Percentiles rank a stretch among this genome's conserved stretches.
phyloP scores from a whole-genome alignment of 2,113 vertebrate species.

The Mobula hypostoma region DNA sequence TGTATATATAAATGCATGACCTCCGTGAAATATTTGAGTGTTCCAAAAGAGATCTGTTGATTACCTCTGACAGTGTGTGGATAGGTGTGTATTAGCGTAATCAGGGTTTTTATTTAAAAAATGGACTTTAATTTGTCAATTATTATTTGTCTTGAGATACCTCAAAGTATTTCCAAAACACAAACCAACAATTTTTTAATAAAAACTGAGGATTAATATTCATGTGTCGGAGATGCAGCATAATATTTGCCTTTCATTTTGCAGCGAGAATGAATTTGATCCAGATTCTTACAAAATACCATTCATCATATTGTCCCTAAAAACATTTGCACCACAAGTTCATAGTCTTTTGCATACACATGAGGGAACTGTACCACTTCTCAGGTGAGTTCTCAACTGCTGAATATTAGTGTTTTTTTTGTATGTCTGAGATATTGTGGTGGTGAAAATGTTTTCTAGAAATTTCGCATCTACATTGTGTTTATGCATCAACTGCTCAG shows the following conservation, averaged over 20 bases:
- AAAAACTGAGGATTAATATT: background rate
- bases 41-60: too few relatives aligned
- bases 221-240: background rate
- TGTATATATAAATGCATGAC: too few relatives aligned
- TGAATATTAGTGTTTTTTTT: background rate
- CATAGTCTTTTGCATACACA: slow-evolving; percentile 89
- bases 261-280: slow-evolving; percentile 88
- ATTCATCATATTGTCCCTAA: slow-evolving; percentile 82
- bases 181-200: too few relatives aligned
- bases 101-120: too few relatives aligned
- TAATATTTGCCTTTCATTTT: slow-evolving; percentile 17
- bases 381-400: slow-evolving; percentile 66
- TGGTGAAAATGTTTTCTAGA: background rate
- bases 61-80: too few relatives aligned
- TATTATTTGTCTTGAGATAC: too few relatives aligned
- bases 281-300: slow-evolving; percentile 87
- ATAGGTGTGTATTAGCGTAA: too few relatives aligned
- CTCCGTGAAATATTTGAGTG: too few relatives aligned
- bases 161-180: too few relatives aligned
- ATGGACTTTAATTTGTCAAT: too few relatives aligned
- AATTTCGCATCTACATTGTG: background rate
- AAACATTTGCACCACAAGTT: slow-evolving; percentile 80
- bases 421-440: background rate
- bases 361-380: slow-evolving; percentile 83
- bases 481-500: background rate